Percentiles rank a stretch among this genome's conserved stretches.
Conservation (phyloP, 2,888 invertebrate species). For the Carabus problematicus region DNA sequence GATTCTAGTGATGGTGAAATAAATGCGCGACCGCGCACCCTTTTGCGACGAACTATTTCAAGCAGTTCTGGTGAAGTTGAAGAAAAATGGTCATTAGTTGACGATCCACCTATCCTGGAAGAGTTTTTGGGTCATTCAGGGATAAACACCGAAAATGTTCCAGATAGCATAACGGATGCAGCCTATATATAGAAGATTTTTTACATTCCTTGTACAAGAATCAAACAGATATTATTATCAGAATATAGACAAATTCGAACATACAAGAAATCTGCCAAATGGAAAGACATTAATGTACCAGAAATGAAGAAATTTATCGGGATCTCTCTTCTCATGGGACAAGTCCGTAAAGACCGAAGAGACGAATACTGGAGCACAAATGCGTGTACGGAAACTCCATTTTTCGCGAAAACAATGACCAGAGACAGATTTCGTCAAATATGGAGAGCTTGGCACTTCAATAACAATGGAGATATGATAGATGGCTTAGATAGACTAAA, state of each 20-base stretch:
- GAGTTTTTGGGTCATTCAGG: background rate
- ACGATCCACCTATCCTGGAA: background rate
- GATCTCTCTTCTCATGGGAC: slow-evolving; percentile 44
- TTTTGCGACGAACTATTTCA: background rate
- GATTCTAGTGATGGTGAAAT: background rate
- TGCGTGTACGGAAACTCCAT: slow-evolving; percentile 27
- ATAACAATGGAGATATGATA: slow-evolving; percentile 39
- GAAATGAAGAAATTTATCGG: slow-evolving; percentile 42
- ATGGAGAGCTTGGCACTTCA: slow-evolving; percentile 37
- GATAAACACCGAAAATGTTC: background rate
- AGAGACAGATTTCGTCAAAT: slow-evolving; percentile 41
- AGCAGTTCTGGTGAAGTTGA: background rate
- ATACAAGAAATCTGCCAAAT: background rate
- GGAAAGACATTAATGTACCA: slow-evolving; percentile 6
- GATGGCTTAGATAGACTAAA: slow-evolving; percentile 31
- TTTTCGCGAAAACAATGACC: slow-evolving; percentile 40
- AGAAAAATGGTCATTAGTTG: background rate
- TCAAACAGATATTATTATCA: background rate
- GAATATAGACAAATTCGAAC: background rate
- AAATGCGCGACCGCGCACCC: too few relatives aligned
- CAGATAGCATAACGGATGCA: background rate
- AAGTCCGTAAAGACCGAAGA: slow-evolving; percentile 40
- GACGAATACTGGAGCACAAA: slow-evolving; percentile 42
- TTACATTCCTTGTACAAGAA: background rate
- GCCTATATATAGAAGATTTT: background rate